phyloP scores from a whole-genome alignment of 2,888 invertebrate species.

The Xestia ashworthii region DNA sequence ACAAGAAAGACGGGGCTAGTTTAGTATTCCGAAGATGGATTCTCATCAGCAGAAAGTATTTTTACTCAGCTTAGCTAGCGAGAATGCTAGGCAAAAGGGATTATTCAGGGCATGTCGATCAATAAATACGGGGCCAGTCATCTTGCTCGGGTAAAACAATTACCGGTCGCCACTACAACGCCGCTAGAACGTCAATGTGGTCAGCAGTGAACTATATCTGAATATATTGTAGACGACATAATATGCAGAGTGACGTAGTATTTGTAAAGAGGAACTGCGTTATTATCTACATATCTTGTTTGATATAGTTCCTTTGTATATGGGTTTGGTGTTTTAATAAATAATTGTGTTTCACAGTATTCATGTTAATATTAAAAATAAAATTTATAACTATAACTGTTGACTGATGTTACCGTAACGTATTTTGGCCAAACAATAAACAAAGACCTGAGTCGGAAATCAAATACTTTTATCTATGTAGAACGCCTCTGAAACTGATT shows the following conservation, averaged over 20 bases:
- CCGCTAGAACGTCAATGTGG: not conserved
- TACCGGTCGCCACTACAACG: constrained; percentile 11
- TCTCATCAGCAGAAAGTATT: not conserved
- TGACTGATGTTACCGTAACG: not conserved
- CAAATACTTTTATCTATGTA: not conserved
- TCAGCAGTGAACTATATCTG: constrained; percentile 9
- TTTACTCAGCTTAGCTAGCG: not conserved
- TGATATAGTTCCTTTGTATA: not conserved
- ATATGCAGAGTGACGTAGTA: not conserved
- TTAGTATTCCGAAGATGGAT: constrained; percentile 8
- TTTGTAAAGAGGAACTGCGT: not conserved
- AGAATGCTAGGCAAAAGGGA: not conserved
- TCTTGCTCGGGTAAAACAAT: constrained; percentile 38
- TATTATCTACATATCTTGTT: not conserved
- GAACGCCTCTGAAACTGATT: not conserved
- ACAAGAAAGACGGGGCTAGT: not conserved
- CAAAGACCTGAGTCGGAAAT: not conserved
- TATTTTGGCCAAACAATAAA: not conserved
- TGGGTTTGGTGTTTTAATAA: not conserved
- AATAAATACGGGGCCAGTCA: constrained; percentile 32
- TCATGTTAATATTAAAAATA: not conserved
- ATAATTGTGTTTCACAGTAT: not conserved
- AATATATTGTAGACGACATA: not conserved
- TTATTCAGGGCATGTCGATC: constrained; percentile 39
- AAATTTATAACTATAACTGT: not conserved